Base-by-base conservation (phyloP, 1,140 invertebrate species). In the Eubasilissa regina region DNA sequence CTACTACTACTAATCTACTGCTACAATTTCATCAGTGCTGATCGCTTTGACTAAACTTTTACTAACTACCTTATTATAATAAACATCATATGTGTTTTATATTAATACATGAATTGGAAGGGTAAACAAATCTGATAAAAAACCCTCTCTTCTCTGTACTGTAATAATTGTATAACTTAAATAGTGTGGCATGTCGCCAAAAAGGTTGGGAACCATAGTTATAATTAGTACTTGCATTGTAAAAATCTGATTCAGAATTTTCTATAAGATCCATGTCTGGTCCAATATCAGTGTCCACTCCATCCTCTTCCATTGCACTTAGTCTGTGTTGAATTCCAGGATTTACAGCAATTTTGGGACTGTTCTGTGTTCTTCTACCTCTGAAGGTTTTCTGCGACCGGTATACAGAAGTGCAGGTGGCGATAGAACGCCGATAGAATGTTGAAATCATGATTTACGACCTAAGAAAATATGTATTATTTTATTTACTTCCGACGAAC, bases 201-300 rank as follows among this genome's bases (percentile, higher is more conserved):
- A 25, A 60, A 60, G 17, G 1, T 4, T 11, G 11, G 17, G 17
- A 60, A 17, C 11, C 17, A 19, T n/a, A 4, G 17, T 19, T 35
- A 1, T 6, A 68, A 43, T 21, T 35, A n/a, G 45, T 13, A 43
- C 75, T 66, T 66, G 68, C 75, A 35, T 64, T 55, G 43, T 51
- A 77, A 55, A 68, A 66, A 56, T 77, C 48, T 25, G 45, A 17
- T 25, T 77, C 75, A 9, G 62, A 66, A 17, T 77, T 45, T 35
- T 77, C 75, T 13, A 60, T 43, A 25, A 75, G 43, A 19, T 77
- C 75, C 75, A 77, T 77, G 12, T 77, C 62, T 43, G 75, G 75
- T n/a, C 19, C 47, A 3, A 19, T 35, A 17, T 47, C 48, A 47
- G 43, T 56, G 3, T 77, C 75, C 3, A 55, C 48, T 17, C 21